Conservation (phyloP, 1,140 invertebrate species). For the Steinernema feltiae region DNA sequence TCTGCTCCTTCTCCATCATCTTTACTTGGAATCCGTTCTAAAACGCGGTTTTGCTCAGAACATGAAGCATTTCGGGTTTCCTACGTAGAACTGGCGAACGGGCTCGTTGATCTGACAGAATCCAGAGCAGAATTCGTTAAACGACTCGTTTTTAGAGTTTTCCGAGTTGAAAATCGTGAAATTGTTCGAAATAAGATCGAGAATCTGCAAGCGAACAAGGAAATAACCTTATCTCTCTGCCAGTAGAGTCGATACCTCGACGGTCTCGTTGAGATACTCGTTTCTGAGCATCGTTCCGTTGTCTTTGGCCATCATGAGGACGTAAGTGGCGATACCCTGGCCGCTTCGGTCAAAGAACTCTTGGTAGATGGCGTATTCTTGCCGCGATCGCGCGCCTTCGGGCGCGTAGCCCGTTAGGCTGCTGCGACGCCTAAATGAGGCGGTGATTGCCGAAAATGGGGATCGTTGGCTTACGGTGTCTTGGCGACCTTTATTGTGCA, state of each 20-base stretch:
- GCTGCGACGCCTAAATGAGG: not conserved
- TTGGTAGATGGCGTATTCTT: constrained; percentile 5
- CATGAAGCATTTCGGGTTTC: too few species aligned
- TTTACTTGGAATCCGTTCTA: constrained; percentile 27
- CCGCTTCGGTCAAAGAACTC: constrained; percentile 5
- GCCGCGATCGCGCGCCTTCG: constrained; percentile 1
- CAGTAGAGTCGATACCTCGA: not conserved
- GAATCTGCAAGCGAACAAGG: not conserved
- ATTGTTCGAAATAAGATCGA: constrained; percentile 17
- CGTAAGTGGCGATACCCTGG: constrained; percentile 6
- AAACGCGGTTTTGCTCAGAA: too few species aligned
- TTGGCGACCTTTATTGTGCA: not conserved
- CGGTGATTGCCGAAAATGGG: not conserved
- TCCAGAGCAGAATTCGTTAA: constrained; percentile 24
- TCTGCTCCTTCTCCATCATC: constrained; percentile 10
- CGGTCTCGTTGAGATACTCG: constrained; percentile 11
- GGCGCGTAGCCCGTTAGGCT: constrained; percentile 11
- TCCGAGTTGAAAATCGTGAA: constrained; percentile 19
- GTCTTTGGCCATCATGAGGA: constrained; percentile 16
- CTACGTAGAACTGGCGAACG: constrained; percentile 27
- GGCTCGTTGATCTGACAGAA: constrained; percentile 30
- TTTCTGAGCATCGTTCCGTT: constrained; percentile 13
- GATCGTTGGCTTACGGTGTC: not conserved
- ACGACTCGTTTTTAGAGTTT: constrained; percentile 16
- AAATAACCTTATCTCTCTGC: not conserved